Base-by-base conservation (phyloP, 2,888 invertebrate species). In the Anoncus sp. region DNA sequence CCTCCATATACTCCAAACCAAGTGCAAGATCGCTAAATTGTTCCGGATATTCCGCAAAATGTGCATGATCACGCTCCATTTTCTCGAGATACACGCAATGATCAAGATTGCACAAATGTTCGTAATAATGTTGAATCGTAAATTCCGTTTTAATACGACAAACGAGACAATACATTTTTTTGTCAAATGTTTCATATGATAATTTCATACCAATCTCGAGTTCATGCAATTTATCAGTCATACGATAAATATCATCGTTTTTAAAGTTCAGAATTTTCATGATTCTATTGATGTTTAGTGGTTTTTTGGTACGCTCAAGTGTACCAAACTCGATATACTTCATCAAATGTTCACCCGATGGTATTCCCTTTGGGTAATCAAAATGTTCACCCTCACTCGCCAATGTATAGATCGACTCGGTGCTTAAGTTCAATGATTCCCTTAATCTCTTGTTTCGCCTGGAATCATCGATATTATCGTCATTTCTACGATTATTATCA, bases 21-120 rank as follows among this genome's bases (percentile, higher is more conserved):
- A 86, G 75, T 31, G 73, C 27, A 5, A 85, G 57, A 47, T 81
- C 81, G 59, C 85, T 86, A 4, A 82, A 81, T 45, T 84, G 81
- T 14, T 83, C 69, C 24, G 75, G 71, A 67, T 55, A 83, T 22
- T 80, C 49, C 18, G 66, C 49, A 60, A 82, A 82, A 7, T 51
- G 62, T 18, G 63, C n/a, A 20, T 84, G 66, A 63, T 79, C 79
- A 14, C 77, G 57, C 24, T 80, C 62, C 31, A 83, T 75, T 35
- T 80, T 43, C 60, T 81, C 75, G 24, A 86, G 79, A 66, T 77
- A 78, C 18, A 62, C 40, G 9, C 49, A 70, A 53, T 87, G 87
- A 7, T 79, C 76, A n/a, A 76, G 63, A 18, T 80, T 73, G 1
- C 80, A 75, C 7, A 85, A 79, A 63, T 87, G 87, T 55, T 85